These are phyloP conservation scores for Meleagris gallopavo DNA, from an alignment of 2,113 vertebrate species.

Conservation along the genomic window DNA sequence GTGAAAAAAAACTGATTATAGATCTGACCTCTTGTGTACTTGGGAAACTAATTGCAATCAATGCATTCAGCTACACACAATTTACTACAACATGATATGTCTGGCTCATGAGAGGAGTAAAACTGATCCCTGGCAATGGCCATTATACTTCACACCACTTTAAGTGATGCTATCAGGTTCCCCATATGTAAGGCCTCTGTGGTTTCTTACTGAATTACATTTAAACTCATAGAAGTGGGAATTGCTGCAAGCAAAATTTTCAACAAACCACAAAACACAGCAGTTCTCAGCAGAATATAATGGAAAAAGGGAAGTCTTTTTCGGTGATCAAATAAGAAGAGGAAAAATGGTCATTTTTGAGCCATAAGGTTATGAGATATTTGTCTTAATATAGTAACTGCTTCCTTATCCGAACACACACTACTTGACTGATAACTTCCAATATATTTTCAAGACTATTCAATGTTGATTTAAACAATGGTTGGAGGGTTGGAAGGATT, in stretches of 20 bases:
- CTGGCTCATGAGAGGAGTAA: not conserved
- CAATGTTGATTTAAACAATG: not conserved
- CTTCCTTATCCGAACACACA: not conserved
- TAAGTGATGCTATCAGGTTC: not conserved
- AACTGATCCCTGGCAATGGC: constrained; percentile 16
- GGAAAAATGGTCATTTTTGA: not conserved
- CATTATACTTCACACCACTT: not conserved
- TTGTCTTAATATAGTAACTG: not conserved
- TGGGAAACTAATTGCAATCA: constrained; percentile 63
- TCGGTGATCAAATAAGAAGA: not conserved
- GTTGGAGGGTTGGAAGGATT: not conserved
- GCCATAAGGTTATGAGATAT: not conserved
- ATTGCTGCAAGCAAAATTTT: not conserved
- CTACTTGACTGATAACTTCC: not conserved
- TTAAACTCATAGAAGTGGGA: not conserved
- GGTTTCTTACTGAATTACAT: not conserved
- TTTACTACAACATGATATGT: constrained; percentile 64
- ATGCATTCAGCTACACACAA: constrained; percentile 60
- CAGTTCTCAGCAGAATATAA: not conserved
- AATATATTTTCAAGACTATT: not conserved
- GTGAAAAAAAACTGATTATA: not conserved
- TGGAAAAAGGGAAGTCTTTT: not conserved
- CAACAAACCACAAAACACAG: not conserved
- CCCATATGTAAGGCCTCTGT: not conserved
- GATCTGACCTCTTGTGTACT: constrained; percentile 51